A percentile compares a stretch with the other conserved stretches of the same genome.
Conservation (phyloP, 2,888 invertebrate species). For the Isoperla grammatica region DNA sequence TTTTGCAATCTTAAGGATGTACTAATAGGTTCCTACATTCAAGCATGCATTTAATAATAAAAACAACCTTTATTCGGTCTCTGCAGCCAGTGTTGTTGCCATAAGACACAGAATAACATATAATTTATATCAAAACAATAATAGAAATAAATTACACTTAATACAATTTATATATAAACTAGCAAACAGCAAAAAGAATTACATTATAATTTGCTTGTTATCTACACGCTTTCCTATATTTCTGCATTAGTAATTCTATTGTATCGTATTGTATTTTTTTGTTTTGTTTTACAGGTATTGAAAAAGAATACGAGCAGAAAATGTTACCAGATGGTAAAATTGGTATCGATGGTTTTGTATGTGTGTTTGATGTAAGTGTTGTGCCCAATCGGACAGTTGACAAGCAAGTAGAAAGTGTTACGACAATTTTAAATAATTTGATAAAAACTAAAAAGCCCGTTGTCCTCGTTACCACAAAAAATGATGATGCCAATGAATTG, state of each 20-base stretch:
- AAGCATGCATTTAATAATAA: slow-evolving; percentile 12
- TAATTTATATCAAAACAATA: too few species aligned
- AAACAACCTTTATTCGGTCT: too few species aligned
- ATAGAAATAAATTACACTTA: too few species aligned
- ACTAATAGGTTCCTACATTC: too few species aligned
- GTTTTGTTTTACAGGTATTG: slow-evolving; percentile 58
- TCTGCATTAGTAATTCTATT: too few species aligned
- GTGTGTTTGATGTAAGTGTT: slow-evolving; percentile 92
- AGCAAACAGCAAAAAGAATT: too few species aligned
- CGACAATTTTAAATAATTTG: slow-evolving; percentile 77
- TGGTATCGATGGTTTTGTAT: slow-evolving; percentile 89
- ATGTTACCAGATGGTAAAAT: slow-evolving; percentile 89
- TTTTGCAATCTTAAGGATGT: too few species aligned
- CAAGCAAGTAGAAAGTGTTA: slow-evolving; percentile 83
- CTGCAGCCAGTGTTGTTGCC: background rate
- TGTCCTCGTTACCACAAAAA: slow-evolving; percentile 91
- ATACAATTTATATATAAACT: too few species aligned
- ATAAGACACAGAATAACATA: too few species aligned
- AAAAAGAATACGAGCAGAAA: slow-evolving; percentile 94
- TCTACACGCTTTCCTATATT: too few species aligned
- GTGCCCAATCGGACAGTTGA: slow-evolving; percentile 88
- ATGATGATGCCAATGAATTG: slow-evolving; percentile 85
- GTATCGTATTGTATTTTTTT: background rate
- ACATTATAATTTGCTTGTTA: too few species aligned
- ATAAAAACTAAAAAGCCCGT: slow-evolving; percentile 93